These are phyloP conservation scores for Epicampocera succincta DNA, from an alignment of 2,888 invertebrate species.

Conservation along the genomic window DNA sequence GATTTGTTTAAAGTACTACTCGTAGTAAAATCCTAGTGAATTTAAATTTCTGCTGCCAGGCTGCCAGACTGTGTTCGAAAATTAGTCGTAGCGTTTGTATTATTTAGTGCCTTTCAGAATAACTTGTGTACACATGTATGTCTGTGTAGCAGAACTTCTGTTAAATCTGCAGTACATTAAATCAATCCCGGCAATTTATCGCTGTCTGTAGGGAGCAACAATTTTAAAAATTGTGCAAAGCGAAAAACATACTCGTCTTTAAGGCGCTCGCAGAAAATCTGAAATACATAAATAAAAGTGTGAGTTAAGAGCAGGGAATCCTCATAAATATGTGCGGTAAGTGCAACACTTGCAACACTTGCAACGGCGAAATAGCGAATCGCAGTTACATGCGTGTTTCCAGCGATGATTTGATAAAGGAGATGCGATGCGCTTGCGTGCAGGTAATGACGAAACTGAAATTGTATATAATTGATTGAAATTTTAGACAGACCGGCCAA, in stretches of 20 bases:
- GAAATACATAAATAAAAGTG: neutral
- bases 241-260: neutral
- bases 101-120: no score
- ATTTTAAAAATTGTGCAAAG: neutral
- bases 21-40: no score
- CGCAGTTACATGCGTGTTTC: conserved; percentile 46
- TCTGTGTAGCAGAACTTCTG: no score
- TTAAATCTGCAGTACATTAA: no score
- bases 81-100: no score
- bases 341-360: conserved; percentile 22
- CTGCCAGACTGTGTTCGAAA: no score
- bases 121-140: no score
- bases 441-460: conserved; percentile 69
- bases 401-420: conserved; percentile 57
- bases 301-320: conserved; percentile 13
- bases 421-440: conserved; percentile 69
- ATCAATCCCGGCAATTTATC: no score
- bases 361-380: neutral
- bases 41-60: no score
- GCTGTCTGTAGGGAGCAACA: conserved; percentile 29
- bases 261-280: neutral
- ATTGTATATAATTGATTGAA: conserved; percentile 67
- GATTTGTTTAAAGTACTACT: no score
- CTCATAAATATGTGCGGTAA: conserved; percentile 13
- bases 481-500: conserved; percentile 48